Conservation (phyloP, 2,797 vertebrate genomes). For the Notolabrus celidotus region DNA sequence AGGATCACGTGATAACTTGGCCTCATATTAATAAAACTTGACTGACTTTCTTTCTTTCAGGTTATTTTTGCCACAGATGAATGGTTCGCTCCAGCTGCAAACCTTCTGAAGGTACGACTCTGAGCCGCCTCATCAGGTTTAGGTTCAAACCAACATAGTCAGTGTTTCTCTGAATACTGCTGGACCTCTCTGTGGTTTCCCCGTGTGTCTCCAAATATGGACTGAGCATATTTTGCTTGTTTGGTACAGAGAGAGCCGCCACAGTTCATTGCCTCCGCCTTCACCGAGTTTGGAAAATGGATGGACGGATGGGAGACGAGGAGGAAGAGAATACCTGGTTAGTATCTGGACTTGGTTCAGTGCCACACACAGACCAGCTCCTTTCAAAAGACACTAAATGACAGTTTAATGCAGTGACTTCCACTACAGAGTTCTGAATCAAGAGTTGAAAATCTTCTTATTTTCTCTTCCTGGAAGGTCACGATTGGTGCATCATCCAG, state of each 20-base stretch:
- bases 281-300: constrained; percentile 87
- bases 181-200: too few species aligned
- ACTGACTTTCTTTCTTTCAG: constrained; percentile 41
- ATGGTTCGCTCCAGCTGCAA: constrained; percentile 84
- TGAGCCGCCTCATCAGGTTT: background rate
- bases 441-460: too few species aligned
- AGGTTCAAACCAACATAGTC: background rate
- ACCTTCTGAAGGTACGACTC: constrained; percentile 83
- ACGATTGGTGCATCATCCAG: constrained; percentile 85
- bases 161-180: too few species aligned
- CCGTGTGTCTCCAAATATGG: too few species aligned
- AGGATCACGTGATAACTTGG: too few species aligned
- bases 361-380: too few species aligned
- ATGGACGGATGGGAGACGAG: constrained; percentile 91
- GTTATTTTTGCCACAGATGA: constrained; percentile 85
- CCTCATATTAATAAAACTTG: too few species aligned
- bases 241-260: constrained; percentile 77
- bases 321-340: constrained; percentile 86
- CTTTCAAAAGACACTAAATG: too few species aligned
- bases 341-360: background rate
- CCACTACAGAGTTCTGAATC: too few species aligned
- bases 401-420: too few species aligned
- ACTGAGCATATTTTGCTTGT: background rate
- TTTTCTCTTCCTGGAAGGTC: constrained; percentile 68
- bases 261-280: constrained; percentile 77